Evolutionary conservation across 2,888 invertebrate genomes (phyloP).

Genomic region (Crocallis elinguaria): DNA sequence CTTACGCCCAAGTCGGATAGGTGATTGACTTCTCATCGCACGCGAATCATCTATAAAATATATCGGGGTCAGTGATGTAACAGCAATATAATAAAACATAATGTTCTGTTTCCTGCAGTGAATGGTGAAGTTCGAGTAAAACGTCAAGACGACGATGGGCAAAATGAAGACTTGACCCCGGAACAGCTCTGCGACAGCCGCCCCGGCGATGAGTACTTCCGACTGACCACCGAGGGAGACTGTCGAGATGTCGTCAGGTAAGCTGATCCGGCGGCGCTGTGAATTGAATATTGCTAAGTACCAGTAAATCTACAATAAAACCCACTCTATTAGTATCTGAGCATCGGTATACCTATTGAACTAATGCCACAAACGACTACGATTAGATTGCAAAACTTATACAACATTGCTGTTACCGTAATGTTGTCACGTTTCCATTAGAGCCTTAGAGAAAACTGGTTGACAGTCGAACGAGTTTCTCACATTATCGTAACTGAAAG

Average conservation of each 20-base stretch:
- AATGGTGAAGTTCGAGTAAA: slow-evolving; percentile 80
- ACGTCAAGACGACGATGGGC: slow-evolving; percentile 89
- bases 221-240: slow-evolving; percentile 92
- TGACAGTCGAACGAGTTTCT: slow-evolving; percentile 47
- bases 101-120: slow-evolving; percentile 58
- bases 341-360: slow-evolving; percentile 3
- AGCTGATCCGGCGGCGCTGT: slow-evolving; percentile 45
- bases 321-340: neutral
- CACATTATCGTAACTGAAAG: slow-evolving; percentile 49
- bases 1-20: slow-evolving; percentile 29
- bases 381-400: slow-evolving; percentile 40
- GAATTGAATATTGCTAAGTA: slow-evolving; percentile 19
- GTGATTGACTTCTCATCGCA: slow-evolving; percentile 30
- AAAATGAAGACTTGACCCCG: slow-evolving; percentile 86
- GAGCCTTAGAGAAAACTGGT: slow-evolving; percentile 49
- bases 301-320: neutral
- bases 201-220: slow-evolving; percentile 96
- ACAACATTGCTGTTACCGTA: slow-evolving; percentile 43
- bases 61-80: slow-evolving; percentile 21
- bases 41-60: slow-evolving; percentile 27
- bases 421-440: slow-evolving; percentile 49
- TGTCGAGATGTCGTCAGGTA: slow-evolving; percentile 97
- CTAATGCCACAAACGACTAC: slow-evolving; percentile 35
- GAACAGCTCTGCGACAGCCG: slow-evolving; percentile 95
- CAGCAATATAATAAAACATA: slow-evolving; percentile 12